Evolutionary conservation across 2,797 vertebrate species (phyloP), one percentile per base, ranked within the genome.

Genomic region (Microtus californicus): DNA sequence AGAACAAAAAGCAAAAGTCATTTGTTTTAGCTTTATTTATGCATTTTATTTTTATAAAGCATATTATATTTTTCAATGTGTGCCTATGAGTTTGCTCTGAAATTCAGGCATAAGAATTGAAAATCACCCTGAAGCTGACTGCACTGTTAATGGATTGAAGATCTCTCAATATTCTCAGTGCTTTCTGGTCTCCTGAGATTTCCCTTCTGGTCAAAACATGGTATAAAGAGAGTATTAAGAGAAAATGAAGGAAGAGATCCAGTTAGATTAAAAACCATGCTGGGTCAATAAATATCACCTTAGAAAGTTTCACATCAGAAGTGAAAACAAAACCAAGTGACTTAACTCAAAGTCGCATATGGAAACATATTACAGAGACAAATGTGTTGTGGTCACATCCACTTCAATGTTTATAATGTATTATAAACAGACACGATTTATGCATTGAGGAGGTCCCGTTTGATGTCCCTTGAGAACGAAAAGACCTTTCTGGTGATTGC

Each of bases 91-190:
- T 96, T 91, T 97, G 61, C 81, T 83, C 96, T 93, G 93, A 95
- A 91, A 97, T 95, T 97, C 96, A 97, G 97, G 95, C 95, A 97
- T 98, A 98, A 96, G 94, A 98, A 98, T 98, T 97, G 96, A 97
- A 98, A 98, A 98, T 98, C 98, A 97, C 95, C 71, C 63, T 71
- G 91, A 96, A 94, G 78, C 21, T 94, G 92, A 97, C 94, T 90
- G 89, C 86, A 95, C 74, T 96, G 92, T 98, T 96, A 95, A 95
- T 94, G 97, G 63, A 97, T 31, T 97, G 95, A 97, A 96, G 96
- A 95, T 95, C 87, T 74, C 95, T 97, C 95, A 69, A 65, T 96
- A n/a, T 54, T 51, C 96, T 95, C 76, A 94, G 91, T 7, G 92
- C 90, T 89, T 87, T 87, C 86, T 92, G 89, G 48, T 51, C 67